Conservation (phyloP, 2,888 invertebrate species). For the Plebejus argus region DNA sequence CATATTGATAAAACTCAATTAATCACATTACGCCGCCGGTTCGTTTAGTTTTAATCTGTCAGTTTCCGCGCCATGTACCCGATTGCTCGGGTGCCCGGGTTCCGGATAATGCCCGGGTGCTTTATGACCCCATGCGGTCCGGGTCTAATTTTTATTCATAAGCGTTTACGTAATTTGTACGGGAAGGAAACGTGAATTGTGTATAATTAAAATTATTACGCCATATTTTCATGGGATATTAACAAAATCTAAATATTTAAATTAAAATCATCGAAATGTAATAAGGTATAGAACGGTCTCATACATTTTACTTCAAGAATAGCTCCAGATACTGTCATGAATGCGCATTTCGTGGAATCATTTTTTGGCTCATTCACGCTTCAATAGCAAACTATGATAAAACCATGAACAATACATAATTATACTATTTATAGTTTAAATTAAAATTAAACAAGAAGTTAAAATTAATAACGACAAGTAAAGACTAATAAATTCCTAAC, state of each 20-base stretch:
- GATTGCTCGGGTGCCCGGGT: slow-evolving; percentile 18
- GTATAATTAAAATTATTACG: neutral
- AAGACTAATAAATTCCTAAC: neutral
- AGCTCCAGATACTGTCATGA: too few relatives aligned
- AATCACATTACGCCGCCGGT: slow-evolving; percentile 13
- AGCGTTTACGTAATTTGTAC: slow-evolving; percentile 23
- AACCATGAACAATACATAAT: too few relatives aligned
- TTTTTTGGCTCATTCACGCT: too few relatives aligned
- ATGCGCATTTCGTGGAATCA: too few relatives aligned
- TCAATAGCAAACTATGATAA: too few relatives aligned
- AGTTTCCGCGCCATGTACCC: slow-evolving; percentile 22
- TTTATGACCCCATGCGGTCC: slow-evolving; percentile 26
- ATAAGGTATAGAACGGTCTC: too few relatives aligned
- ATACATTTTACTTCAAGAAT: too few relatives aligned
- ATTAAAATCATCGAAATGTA: too few relatives aligned
- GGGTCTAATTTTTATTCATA: slow-evolving; percentile 30
- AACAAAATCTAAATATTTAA: neutral
- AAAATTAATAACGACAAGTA: neutral
- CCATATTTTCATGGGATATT: neutral
- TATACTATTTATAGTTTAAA: too few relatives aligned
- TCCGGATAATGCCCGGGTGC: slow-evolving; percentile 5
- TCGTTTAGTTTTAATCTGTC: slow-evolving; percentile 31
- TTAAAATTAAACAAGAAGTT: neutral
- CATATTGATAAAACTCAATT: slow-evolving; percentile 11
- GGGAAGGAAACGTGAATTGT: neutral